phyloP scores from a whole-genome alignment of 2,113 vertebrate genomes.

The Calyptommatus sinebrachiatus region DNA sequence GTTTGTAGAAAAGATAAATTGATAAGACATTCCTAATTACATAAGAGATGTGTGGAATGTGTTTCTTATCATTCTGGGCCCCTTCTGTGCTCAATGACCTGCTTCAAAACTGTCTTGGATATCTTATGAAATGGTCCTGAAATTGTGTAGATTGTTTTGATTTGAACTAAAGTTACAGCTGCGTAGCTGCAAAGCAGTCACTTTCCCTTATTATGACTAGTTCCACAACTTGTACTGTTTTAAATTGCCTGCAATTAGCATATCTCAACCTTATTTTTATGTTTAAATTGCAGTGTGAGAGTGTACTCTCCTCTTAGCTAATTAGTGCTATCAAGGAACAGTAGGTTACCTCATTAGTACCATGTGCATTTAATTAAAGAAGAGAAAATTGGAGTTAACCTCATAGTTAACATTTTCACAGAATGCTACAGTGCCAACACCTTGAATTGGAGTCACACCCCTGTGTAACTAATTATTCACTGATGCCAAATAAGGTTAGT shows the following conservation, averaged over 20 bases:
- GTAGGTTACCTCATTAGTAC: slow-evolving; percentile 97
- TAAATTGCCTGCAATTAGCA: slow-evolving; percentile 93
- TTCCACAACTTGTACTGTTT: slow-evolving; percentile 81
- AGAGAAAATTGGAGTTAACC: slow-evolving; percentile 96
- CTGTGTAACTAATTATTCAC: slow-evolving; percentile 91
- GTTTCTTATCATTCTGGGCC: neutral
- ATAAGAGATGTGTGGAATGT: neutral
- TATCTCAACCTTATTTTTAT: slow-evolving; percentile 93
- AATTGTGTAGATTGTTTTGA: slow-evolving; percentile 72
- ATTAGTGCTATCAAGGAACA: slow-evolving; percentile 98
- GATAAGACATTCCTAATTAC: neutral
- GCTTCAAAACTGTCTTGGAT: slow-evolving; percentile 55
- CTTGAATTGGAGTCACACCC: slow-evolving; percentile 96
- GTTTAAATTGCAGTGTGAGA: slow-evolving; percentile 91
- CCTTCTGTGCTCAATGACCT: slow-evolving; percentile 24
- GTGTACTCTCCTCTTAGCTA: slow-evolving; percentile 89
- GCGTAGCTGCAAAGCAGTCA: slow-evolving; percentile 76
- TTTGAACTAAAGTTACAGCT: slow-evolving; percentile 78
- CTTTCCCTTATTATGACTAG: slow-evolving; percentile 86
- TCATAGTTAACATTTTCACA: slow-evolving; percentile 96
- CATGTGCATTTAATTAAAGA: slow-evolving; percentile 98
- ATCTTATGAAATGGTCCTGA: slow-evolving; percentile 73
- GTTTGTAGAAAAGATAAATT: neutral
- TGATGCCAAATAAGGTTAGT: slow-evolving; percentile 84
- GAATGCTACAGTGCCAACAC: slow-evolving; percentile 94